These are phyloP conservation scores for Scaptodrosophila latifasciaeformis DNA, from an alignment of 2,888 invertebrate species.

Conservation along the genomic window DNA sequence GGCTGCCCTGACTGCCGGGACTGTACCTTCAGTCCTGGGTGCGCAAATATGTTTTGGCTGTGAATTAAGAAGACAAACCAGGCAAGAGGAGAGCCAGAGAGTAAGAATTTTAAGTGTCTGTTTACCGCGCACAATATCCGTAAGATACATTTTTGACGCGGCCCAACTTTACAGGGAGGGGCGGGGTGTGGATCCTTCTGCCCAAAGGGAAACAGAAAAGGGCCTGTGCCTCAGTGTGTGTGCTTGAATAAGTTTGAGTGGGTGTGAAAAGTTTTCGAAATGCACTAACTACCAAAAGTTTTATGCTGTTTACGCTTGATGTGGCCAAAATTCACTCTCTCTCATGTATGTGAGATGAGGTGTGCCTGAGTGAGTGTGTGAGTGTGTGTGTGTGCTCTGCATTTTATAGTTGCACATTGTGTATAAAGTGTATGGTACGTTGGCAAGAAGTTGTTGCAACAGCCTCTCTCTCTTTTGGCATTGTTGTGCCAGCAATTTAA, in stretches of 20 bases:
- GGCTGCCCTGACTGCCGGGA: too few species aligned
- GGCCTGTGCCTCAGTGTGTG: conserved; percentile 9
- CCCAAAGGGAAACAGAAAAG: conserved; percentile 16
- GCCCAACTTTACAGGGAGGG: not conserved
- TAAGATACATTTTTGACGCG: conserved; percentile 3
- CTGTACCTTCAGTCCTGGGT: too few species aligned
- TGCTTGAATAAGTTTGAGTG: too few species aligned
- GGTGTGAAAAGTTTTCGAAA: too few species aligned
- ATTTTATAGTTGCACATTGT: too few species aligned
- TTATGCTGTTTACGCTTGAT: conserved; percentile 3
- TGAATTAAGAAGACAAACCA: conserved; percentile 24
- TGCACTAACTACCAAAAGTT: not conserved
- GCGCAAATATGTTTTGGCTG: conserved; percentile 16
- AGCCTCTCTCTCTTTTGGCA: not conserved
- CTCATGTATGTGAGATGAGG: too few species aligned
- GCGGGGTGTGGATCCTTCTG: conserved; percentile 10
- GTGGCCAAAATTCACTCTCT: conserved; percentile 17
- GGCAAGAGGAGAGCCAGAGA: not conserved
- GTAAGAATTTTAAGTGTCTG: not conserved
- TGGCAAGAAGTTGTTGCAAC: too few species aligned
- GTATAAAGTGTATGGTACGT: not conserved
- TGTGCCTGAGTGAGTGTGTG: not conserved
- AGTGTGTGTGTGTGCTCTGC: not conserved
- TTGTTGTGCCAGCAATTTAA: not conserved
- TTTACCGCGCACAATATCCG: conserved; percentile 9